Evolutionary conservation across 1,140 invertebrate genomes (phyloP), one percentile per base, ranked within the genome.

Genomic region (Drosophila trapezifrons): DNA sequence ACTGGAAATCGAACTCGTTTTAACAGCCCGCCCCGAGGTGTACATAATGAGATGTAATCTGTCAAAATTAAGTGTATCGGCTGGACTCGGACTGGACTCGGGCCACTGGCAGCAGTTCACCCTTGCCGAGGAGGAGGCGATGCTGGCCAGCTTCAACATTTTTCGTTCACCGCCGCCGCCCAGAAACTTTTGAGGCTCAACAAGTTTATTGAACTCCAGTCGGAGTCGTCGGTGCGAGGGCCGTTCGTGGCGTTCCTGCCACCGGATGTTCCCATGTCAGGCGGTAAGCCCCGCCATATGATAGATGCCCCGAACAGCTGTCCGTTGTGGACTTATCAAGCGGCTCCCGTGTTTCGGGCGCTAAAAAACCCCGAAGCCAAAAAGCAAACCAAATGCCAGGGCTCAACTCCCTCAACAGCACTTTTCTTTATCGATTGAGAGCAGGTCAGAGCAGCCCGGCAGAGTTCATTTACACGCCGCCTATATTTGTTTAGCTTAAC

Each of bases 31-130:
- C 76, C 66, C 63, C 84, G 70, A 89, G 84, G 85, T 89, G 84
- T 80, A 89, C 77, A 80, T 89, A 89, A 89, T 89, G 84, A 89
- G 84, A 89, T 89, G 84, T 89, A 89, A 89, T 89, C 84, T 89
- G 84, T 89, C 84, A 89, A 89, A 89, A 89, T 89, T 77, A 89
- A 89, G 84, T 89, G 80, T 78, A 89, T 89, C 84, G 77, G 77
- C 75, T 45, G 63, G 70, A 73, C 83, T 67, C 65, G 29, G 29
- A 32, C 29, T 32, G 29, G 29, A 32, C 29, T 27, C 56, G 75
- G 76, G 35, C 69, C 59, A 49, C 54, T 43, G 15, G 32, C 63
- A 37, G 35, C 20, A 22, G 22, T 70, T 49, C n/a, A 29, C 27
- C 38, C 60, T 75, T 40, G 54, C 35, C 32, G 29, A 20, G 40